These are phyloP conservation scores for Ptychochromis oligacanthus DNA, from an alignment of 2,113 vertebrate genomes.

Conservation along the genomic window DNA sequence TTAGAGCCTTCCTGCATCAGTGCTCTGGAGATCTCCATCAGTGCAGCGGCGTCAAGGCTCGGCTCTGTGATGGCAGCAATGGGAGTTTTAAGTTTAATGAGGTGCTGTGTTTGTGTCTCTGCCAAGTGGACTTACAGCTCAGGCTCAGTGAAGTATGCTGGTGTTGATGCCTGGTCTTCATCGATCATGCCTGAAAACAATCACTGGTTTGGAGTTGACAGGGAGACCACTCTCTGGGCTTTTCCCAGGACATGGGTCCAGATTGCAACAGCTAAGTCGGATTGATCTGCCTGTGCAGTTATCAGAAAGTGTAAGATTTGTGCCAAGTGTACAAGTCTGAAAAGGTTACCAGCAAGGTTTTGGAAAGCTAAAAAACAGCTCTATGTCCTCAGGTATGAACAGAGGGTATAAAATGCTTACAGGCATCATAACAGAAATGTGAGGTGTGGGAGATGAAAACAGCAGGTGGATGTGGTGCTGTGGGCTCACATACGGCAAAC, in stretches of 20 bases:
- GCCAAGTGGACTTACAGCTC: slow-evolving; percentile 68
- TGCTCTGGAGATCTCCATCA: slow-evolving; percentile 67
- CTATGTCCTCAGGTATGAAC: slow-evolving; percentile 21
- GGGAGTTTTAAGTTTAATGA: slow-evolving; percentile 73
- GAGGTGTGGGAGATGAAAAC: slow-evolving; percentile 40
- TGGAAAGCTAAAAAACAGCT: neutral
- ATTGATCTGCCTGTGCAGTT: slow-evolving; percentile 3
- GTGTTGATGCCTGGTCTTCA: slow-evolving; percentile 49
- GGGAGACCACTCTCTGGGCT: slow-evolving; percentile 1
- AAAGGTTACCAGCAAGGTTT: neutral
- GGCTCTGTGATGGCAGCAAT: slow-evolving; percentile 49
- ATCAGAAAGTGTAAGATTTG: slow-evolving; percentile 4
- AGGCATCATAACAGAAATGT: slow-evolving; percentile 7
- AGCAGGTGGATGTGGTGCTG: slow-evolving; percentile 34
- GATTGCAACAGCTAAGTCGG: slow-evolving; percentile 5
- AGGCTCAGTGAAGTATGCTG: slow-evolving; percentile 43
- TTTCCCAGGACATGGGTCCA: slow-evolving; percentile 1
- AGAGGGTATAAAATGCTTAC: neutral
- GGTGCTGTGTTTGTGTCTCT: slow-evolving; percentile 66
- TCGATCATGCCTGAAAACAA: slow-evolving; percentile 55
- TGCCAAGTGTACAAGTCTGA: neutral
- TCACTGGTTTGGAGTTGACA: slow-evolving; percentile 3
- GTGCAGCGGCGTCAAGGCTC: slow-evolving; percentile 29
- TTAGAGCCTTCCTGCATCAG: slow-evolving; percentile 63
- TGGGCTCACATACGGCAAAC: slow-evolving; percentile 3